Conservation (phyloP, 2,113 vertebrate species). For the Oncorhynchus nerka region DNA sequence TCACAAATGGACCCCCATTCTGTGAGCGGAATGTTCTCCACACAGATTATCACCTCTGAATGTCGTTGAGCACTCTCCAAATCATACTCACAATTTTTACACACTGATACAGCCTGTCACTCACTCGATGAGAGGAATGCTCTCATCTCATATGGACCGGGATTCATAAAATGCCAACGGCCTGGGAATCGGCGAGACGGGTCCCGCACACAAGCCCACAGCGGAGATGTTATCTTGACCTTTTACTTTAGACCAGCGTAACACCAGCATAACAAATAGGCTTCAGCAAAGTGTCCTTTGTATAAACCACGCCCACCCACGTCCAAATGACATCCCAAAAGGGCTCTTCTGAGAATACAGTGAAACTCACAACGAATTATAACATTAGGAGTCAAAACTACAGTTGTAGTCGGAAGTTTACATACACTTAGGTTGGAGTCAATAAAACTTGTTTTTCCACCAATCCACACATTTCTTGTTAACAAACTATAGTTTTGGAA, state of each 20-base stretch:
- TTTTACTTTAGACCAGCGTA: conserved; percentile 21
- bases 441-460: no score
- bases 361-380: background rate
- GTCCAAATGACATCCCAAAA: background rate
- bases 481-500: no score
- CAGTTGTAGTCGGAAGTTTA: no score
- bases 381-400: background rate
- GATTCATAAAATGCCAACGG: conserved; percentile 39
- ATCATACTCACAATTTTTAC: conserved; percentile 20
- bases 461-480: no score
- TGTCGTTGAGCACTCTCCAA: conserved; percentile 12
- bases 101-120: conserved; percentile 36
- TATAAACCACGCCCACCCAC: background rate
- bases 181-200: conserved; percentile 37
- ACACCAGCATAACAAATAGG: conserved; percentile 1
- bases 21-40: conserved; percentile 14
- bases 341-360: conserved; percentile 22
- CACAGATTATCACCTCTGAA: conserved; percentile 12
- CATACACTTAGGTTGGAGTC: no score
- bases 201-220: conserved; percentile 7
- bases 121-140: conserved; percentile 21
- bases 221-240: background rate
- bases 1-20: conserved; percentile 5
- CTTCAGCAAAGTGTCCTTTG: background rate
- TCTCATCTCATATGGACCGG: conserved; percentile 18